A percentile compares a stretch with the other conserved stretches of the same genome.
phyloP scores from a whole-genome alignment of 2,797 vertebrate genomes.

The Sebastes goodei region DNA sequence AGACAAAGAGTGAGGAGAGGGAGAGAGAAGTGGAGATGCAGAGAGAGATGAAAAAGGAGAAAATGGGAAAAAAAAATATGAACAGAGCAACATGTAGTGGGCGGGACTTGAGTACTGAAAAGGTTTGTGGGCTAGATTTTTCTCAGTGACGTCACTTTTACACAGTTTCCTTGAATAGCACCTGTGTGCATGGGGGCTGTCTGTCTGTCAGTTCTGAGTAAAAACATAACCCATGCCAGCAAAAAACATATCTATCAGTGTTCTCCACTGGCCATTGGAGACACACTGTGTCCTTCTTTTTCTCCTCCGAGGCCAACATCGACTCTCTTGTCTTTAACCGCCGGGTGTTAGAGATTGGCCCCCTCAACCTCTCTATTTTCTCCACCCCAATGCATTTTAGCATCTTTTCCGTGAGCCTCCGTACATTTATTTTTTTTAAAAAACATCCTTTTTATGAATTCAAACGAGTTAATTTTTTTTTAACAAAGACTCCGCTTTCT shows the following conservation, averaged over 20 bases:
- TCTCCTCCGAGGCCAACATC: conserved; percentile 58
- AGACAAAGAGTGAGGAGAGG: conserved; percentile 21
- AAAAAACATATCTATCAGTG: conserved; percentile 81
- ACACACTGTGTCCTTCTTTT: conserved; percentile 45
- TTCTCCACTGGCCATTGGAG: conserved; percentile 72
- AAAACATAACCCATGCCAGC: conserved; percentile 82
- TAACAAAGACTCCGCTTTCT: conserved; percentile 37
- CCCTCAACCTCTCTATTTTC: conserved; percentile 4
- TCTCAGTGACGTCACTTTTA: conserved; percentile 83
- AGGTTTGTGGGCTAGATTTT: conserved; percentile 75
- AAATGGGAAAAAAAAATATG: conserved; percentile 51
- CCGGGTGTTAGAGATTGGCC: conserved; percentile 14
- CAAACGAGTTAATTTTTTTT: conserved; percentile 32
- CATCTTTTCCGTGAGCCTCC: conserved; percentile 14
- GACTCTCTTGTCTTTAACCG: conserved; percentile 24
- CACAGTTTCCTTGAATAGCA: conserved; percentile 87
- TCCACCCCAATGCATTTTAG: neutral
- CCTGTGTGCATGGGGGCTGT: conserved; percentile 83
- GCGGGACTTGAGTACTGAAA: conserved; percentile 78
- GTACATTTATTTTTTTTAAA: neutral
- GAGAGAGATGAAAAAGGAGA: conserved; percentile 6
- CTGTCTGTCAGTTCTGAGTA: conserved; percentile 82
- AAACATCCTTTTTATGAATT: conserved; percentile 29
- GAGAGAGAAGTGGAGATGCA: conserved; percentile 9
- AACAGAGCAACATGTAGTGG: conserved; percentile 73